phyloP scores from a whole-genome alignment of 2,113 vertebrate species.

The Jacana jacana region DNA sequence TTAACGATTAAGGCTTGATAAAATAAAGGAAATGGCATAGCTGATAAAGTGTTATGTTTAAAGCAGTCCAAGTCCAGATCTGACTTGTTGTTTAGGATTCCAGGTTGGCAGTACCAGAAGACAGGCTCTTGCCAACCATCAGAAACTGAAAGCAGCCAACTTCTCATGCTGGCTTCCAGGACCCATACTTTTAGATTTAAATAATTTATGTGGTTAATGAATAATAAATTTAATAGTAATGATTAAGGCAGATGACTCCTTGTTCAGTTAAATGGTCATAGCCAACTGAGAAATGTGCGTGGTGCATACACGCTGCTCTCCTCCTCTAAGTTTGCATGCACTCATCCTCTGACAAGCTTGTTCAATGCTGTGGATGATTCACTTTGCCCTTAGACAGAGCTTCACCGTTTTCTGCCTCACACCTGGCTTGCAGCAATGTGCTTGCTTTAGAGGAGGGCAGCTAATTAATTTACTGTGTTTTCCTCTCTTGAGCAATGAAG shows the following conservation, averaged over 20 bases:
- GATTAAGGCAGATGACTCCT: constrained; percentile 51
- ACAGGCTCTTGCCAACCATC: not conserved
- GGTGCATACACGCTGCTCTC: not conserved
- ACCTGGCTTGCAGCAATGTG: not conserved
- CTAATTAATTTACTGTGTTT: not conserved
- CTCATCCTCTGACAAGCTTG: not conserved
- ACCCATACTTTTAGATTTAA: constrained; percentile 14
- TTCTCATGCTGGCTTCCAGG: not conserved
- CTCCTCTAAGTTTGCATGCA: not conserved
- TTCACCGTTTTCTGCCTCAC: not conserved
- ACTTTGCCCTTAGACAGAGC: not conserved
- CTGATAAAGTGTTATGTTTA: not conserved
- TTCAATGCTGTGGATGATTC: not conserved
- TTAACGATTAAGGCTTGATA: not conserved
- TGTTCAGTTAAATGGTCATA: constrained; percentile 48
- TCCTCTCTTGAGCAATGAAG: not conserved
- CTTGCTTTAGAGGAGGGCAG: not conserved
- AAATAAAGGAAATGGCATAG: not conserved
- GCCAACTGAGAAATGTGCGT: not conserved
- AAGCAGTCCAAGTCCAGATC: not conserved
- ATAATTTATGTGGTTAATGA: constrained; percentile 50
- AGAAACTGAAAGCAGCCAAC: not conserved
- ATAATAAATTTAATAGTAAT: constrained; percentile 68
- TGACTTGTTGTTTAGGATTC: not conserved
- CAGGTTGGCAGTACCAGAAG: not conserved